Conservation (phyloP, 2,113 vertebrate species). For the Neofelis nebulosa region DNA sequence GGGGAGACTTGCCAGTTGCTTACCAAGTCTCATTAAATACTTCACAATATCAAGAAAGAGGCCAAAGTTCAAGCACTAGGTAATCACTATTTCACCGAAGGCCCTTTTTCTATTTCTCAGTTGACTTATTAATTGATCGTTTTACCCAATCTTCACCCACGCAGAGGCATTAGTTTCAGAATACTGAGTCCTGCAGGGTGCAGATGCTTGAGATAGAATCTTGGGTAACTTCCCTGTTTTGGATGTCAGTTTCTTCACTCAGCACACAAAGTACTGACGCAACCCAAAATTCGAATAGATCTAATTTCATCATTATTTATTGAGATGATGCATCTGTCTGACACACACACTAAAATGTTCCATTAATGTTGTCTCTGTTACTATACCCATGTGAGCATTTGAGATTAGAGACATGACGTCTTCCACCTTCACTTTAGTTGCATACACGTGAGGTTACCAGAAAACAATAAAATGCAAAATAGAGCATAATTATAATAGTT, state of each 20-base stretch:
- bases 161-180: neutral
- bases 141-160: neutral
- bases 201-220: neutral
- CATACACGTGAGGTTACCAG: neutral
- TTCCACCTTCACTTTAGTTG: neutral
- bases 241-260: neutral
- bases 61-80: neutral
- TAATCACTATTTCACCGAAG: neutral
- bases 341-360: neutral
- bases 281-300: neutral
- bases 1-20: neutral
- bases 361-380: neutral
- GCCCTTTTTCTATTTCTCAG: neutral
- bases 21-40: neutral
- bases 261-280: neutral
- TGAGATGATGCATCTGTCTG: neutral
- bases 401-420: neutral
- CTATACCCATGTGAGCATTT: neutral
- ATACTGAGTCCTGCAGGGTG: neutral
- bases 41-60: neutral
- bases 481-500: neutral
- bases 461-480: constrained; percentile 30
- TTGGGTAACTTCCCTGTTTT: neutral
- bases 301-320: neutral
- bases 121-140: constrained; percentile 1